Evolutionary conservation across 2,113 vertebrate genomes (phyloP).

Genomic region (Eulemur rufifrons): DNA sequence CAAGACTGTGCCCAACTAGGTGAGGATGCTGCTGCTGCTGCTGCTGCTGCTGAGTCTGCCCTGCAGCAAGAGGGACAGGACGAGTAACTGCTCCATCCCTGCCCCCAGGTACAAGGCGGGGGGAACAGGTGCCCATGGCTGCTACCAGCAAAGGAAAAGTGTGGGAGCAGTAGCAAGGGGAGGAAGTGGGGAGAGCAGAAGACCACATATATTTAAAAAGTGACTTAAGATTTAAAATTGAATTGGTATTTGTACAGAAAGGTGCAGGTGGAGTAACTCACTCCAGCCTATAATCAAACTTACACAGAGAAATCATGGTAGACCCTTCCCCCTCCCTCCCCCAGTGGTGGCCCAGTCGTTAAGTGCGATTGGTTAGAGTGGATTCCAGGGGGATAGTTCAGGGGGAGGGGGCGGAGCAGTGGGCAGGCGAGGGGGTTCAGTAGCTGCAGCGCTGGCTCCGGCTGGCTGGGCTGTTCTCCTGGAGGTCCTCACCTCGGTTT

Average conservation of each 20-base stretch:
- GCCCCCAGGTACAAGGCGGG: background rate
- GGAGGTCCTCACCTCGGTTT: too few relatives aligned
- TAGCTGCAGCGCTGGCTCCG: too few relatives aligned
- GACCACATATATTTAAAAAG: slow-evolving; percentile 89
- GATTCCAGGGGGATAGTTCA: slow-evolving; percentile 83
- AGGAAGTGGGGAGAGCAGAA: slow-evolving; percentile 84
- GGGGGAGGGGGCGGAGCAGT: slow-evolving; percentile 54
- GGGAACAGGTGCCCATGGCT: slow-evolving; percentile 44
- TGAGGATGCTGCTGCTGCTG: slow-evolving; percentile 13
- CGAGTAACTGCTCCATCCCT: slow-evolving; percentile 27
- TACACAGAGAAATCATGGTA: slow-evolving; percentile 83
- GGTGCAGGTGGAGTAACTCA: slow-evolving; percentile 87
- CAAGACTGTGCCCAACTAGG: slow-evolving; percentile 39
- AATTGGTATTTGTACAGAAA: slow-evolving; percentile 91
- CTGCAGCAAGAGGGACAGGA: slow-evolving; percentile 31
- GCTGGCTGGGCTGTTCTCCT: too few relatives aligned
- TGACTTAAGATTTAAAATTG: slow-evolving; percentile 90
- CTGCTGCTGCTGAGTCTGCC: slow-evolving; percentile 9
- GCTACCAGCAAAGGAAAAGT: slow-evolving; percentile 56
- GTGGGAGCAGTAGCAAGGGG: slow-evolving; percentile 57
- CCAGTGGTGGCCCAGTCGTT: slow-evolving; percentile 75
- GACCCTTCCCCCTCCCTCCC: slow-evolving; percentile 78
- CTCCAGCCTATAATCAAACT: slow-evolving; percentile 89
- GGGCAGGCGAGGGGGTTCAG: slow-evolving; percentile 25
- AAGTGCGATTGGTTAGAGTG: slow-evolving; percentile 88